Evolutionary conservation across 2,797 vertebrate species (phyloP).

Genomic region (Carduelis carduelis): DNA sequence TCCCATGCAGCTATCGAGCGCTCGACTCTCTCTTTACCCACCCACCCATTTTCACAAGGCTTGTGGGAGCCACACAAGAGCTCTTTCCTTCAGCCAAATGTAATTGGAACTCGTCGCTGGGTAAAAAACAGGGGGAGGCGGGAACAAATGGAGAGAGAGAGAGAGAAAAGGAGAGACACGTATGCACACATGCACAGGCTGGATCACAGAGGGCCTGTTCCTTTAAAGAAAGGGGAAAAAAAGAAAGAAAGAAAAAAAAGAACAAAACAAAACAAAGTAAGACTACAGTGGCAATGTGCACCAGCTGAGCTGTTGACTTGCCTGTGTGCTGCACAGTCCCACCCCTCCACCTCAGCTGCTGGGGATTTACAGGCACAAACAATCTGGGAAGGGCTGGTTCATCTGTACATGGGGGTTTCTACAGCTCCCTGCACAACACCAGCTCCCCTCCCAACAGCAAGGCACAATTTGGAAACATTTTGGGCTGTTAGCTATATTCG

Average conservation of each 20-base stretch:
- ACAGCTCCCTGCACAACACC: not conserved
- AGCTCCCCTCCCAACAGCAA: not conserved
- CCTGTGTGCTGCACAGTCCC: not conserved
- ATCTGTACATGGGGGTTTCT: not conserved
- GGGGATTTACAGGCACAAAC: conserved; percentile 11
- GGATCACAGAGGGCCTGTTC: not conserved
- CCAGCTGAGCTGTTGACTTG: conserved; percentile 17
- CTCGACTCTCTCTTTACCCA: not conserved
- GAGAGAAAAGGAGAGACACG: not conserved
- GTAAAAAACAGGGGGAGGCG: conserved; percentile 13
- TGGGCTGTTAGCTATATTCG: not conserved
- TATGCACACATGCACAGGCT: not conserved
- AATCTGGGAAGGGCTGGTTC: not conserved
- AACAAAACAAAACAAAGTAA: not conserved
- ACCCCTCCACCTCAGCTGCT: not conserved
- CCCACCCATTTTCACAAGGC: conserved; percentile 51
- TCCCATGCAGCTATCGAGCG: not conserved
- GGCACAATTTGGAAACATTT: not conserved
- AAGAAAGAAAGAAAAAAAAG: not conserved
- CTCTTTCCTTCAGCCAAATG: conserved; percentile 36
- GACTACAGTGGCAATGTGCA: not conserved
- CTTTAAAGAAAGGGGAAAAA: not conserved
- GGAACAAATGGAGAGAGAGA: conserved; percentile 20
- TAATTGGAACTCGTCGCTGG: not conserved
- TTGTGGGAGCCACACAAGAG: conserved; percentile 5